phyloP scores from a whole-genome alignment of 2,797 vertebrate species.

The Glossophaga mutica region DNA sequence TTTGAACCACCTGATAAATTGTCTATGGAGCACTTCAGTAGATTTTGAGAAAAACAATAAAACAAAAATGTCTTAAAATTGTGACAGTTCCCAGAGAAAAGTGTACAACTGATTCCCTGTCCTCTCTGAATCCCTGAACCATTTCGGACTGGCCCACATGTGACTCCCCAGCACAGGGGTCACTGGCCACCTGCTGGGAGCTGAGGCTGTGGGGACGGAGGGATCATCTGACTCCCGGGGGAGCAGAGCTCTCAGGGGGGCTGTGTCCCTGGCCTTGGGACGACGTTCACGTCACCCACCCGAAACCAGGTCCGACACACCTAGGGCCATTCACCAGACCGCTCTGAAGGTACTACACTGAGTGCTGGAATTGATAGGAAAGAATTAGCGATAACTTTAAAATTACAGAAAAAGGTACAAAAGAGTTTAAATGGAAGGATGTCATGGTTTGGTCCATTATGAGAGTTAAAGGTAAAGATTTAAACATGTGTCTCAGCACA shows the following conservation, averaged over 20 bases:
- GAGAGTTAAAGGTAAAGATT: neutral
- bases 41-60: neutral
- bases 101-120: neutral
- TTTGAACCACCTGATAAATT: neutral
- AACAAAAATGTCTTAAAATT: neutral
- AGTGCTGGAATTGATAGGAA: neutral
- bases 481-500: neutral
- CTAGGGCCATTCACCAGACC: neutral
- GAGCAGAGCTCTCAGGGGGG: neutral
- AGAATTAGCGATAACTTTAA: neutral
- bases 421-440: neutral
- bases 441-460: neutral
- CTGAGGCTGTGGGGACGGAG: neutral
- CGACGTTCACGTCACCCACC: neutral
- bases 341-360: neutral
- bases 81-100: neutral
- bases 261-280: neutral
- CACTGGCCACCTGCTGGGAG: neutral
- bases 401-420: conserved; percentile 2
- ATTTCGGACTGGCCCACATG: neutral
- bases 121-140: neutral
- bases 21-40: neutral
- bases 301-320: neutral
- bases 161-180: neutral
- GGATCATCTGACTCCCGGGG: neutral